Percentiles rank a stretch among this genome's conserved stretches.
These are phyloP conservation scores for Alectoris magna DNA, from an alignment of 2,797 vertebrate species.

Conservation along the genomic window DNA sequence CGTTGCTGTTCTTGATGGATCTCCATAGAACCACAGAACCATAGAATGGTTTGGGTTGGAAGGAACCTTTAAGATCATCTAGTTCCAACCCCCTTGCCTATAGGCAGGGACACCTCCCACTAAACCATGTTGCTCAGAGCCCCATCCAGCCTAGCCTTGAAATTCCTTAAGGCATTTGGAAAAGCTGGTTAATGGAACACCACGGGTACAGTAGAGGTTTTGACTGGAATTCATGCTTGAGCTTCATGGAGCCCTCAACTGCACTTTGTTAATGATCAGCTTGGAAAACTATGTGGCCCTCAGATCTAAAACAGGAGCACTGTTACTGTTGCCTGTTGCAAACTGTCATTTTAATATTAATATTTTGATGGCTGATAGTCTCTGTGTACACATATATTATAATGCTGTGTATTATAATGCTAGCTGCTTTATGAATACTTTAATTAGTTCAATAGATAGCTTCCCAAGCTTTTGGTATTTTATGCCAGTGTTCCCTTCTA, in stretches of 20 bases:
- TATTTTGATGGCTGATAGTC: neutral
- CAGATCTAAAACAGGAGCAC: neutral
- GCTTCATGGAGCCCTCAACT: accelerated
- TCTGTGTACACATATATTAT: neutral
- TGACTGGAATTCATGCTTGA: neutral
- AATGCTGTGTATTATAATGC: neutral
- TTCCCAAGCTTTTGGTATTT: neutral
- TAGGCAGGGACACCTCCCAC: no score
- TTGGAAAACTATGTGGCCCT: neutral
- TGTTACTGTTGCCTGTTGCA: neutral
- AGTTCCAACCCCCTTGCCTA: no score
- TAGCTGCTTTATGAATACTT: neutral
- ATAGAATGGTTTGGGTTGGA: no score
- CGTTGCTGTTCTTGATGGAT: neutral
- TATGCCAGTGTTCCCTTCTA: neutral
- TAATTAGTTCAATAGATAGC: neutral
- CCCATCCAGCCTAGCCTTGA: neutral
- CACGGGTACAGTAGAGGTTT: neutral
- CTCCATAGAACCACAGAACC: neutral
- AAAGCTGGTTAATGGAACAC: neutral
- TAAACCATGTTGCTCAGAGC: no score
- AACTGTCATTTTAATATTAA: neutral
- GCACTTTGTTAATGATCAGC: neutral
- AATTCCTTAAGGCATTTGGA: neutral
- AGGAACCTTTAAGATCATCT: no score